Percentiles rank a stretch among this genome's conserved stretches.
Conservation (phyloP, 1,140 invertebrate genomes). For the Epicauta chinensis region DNA sequence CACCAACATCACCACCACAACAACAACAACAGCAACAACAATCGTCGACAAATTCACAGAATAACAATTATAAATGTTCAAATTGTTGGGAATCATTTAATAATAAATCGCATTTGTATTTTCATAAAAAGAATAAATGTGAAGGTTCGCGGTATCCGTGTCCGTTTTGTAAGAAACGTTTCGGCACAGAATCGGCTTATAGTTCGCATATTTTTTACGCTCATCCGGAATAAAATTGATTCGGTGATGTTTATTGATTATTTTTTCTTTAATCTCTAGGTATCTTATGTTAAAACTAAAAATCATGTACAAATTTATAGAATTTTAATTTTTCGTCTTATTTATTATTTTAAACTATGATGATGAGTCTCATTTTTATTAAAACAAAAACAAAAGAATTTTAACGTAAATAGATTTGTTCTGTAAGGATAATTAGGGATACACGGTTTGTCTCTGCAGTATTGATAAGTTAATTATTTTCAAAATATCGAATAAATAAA, state of each 20-base stretch:
- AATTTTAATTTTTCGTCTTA: no score
- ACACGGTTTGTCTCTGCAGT: no score
- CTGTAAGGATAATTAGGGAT: no score
- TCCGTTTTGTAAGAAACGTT: constrained; percentile 42
- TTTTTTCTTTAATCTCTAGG: no score
- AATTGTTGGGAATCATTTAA: constrained; percentile 37
- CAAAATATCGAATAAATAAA: no score
- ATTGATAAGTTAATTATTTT: constrained; percentile 7
- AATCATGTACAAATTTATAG: no score
- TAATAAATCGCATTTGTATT: constrained; percentile 41
- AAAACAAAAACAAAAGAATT: no score
- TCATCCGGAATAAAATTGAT: constrained; percentile 40
- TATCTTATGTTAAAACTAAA: no score
- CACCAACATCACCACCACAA: constrained; percentile 1
- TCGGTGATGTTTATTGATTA: no score
- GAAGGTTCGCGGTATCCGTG: constrained; percentile 39
- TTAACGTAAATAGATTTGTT: no score
- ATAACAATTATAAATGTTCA: constrained; percentile 36
- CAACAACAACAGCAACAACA: constrained; percentile 1
- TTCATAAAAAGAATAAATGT: constrained; percentile 42
- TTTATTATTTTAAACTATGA: no score
- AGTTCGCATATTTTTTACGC: constrained; percentile 42
- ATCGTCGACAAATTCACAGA: neutral
- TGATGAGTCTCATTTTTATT: no score
- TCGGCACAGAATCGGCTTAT: constrained; percentile 39